phyloP scores from a whole-genome alignment of 2,888 invertebrate species.

The Rhodophaea formosa region DNA sequence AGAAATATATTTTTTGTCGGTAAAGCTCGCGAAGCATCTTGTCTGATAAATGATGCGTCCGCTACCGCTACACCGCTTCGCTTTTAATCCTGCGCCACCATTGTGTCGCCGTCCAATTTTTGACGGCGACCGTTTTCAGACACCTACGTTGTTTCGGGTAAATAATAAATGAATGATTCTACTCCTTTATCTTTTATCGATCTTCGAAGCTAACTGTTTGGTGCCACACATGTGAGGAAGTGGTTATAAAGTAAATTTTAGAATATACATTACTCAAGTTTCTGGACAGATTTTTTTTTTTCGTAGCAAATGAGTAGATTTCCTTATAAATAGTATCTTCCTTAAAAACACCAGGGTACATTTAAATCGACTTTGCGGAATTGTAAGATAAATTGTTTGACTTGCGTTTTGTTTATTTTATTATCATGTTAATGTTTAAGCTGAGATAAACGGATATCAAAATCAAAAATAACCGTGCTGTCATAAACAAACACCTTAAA shows the following conservation, averaged over 20 bases:
- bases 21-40: slow-evolving; percentile 50
- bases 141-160: slow-evolving; percentile 63
- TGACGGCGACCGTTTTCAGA: slow-evolving; percentile 66
- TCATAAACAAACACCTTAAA: slow-evolving; percentile 20
- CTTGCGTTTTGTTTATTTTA: too few relatives aligned
- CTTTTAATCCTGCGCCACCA: slow-evolving; percentile 75
- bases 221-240: not conserved
- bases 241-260: too few relatives aligned
- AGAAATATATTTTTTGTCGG: slow-evolving; percentile 19
- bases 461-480: not conserved
- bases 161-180: slow-evolving; percentile 70
- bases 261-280: too few relatives aligned
- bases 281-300: too few relatives aligned
- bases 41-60: slow-evolving; percentile 77
- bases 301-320: too few relatives aligned
- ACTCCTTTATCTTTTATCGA: slow-evolving; percentile 52
- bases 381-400: too few relatives aligned
- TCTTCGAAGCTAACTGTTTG: not conserved
- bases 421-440: too few relatives aligned
- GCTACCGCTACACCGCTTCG: slow-evolving; percentile 75
- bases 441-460: not conserved
- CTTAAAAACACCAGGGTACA: too few relatives aligned
- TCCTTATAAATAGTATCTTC: too few relatives aligned
- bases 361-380: too few relatives aligned
- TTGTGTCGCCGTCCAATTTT: slow-evolving; percentile 72